Percentiles rank a stretch among this genome's conserved stretches.
Evolutionary conservation across 2,888 invertebrate genomes (phyloP).

Genomic region (Leptopilina drosophilae): DNA sequence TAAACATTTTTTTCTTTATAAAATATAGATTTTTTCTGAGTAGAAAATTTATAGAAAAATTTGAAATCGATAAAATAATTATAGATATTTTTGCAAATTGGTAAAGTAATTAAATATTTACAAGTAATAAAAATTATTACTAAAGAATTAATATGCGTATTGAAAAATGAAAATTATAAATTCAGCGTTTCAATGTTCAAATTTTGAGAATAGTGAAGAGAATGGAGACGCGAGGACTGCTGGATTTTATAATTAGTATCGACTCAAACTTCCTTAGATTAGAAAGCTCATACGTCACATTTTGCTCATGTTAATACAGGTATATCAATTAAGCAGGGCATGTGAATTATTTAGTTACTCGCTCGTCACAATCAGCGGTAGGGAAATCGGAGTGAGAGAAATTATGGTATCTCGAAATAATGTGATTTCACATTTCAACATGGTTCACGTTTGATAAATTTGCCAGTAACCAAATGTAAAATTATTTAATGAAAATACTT

Average conservation of each 20-base stretch:
- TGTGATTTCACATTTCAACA: constrained; percentile 42
- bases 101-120: too few relatives aligned
- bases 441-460: constrained; percentile 28
- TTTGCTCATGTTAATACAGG: constrained; percentile 47
- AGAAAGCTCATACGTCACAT: constrained; percentile 34
- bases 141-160: too few relatives aligned
- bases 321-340: constrained; percentile 60
- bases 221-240: constrained; percentile 18
- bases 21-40: too few relatives aligned
- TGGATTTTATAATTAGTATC: constrained; percentile 36
- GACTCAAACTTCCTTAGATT: constrained; percentile 39
- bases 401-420: constrained; percentile 48
- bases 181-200: background rate
- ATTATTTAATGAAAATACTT: constrained; percentile 20
- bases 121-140: too few relatives aligned
- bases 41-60: too few relatives aligned
- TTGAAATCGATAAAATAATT: too few relatives aligned
- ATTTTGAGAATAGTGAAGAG: constrained; percentile 31
- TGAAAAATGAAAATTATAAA: background rate
- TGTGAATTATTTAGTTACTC: constrained; percentile 60
- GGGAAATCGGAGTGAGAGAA: constrained; percentile 52
- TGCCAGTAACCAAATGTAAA: constrained; percentile 6
- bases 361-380: constrained; percentile 60
- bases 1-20: too few relatives aligned
- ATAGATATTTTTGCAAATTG: too few relatives aligned